Evolutionary conservation across 2,113 vertebrate genomes (phyloP), one percentile per base, ranked within the genome.

Genomic region (Chiloscyllium plagiosum): DNA sequence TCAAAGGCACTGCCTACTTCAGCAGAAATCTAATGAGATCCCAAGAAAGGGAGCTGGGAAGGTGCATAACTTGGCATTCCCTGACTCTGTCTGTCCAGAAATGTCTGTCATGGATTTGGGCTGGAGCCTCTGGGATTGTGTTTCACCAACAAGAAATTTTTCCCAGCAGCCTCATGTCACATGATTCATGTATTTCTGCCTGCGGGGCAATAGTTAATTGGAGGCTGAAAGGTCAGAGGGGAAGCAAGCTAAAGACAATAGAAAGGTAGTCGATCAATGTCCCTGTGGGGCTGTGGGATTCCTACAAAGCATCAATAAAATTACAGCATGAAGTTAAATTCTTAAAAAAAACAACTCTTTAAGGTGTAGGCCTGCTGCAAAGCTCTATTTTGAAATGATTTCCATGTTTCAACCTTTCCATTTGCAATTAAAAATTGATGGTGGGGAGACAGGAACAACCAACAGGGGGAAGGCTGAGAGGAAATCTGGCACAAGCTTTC

Each of bases 21-120:
- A 95, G 96, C 90, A 96, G 95, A 85, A 97, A 97, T 96, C 96
- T 96, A 96, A 56, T 95, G 96, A 96, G 56, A 52, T 65, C 95
- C 92, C 95, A 93, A 66, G 86, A 78, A 96, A 52, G 96, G 96
- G 78, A 47, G 70, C 96, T 72, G 61, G 90, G 94, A 95, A 95
- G 94, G 24, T 72, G 68, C 94, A 95, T 26, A 33, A 61, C 12
- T 61, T 61, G 47, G 47, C 94, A 12, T 52, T 47, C 24, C 52
- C 68, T 17, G 42, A 12, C 94, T 52, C 61, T 37, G 61, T 61
- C 29, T 92, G 33, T 20, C 93, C 22, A 70, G 22, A 70, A 26
- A 24, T 24, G 37, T 94, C 68, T 94, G 37, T 68, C 26, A 7
- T 52, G 42, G 42, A 47, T 50, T 95, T 33, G 37, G 47, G 12